Evolutionary conservation across 1,140 invertebrate species (phyloP), one percentile per base, ranked within the genome.

Genomic region (Bombus terrestris): DNA sequence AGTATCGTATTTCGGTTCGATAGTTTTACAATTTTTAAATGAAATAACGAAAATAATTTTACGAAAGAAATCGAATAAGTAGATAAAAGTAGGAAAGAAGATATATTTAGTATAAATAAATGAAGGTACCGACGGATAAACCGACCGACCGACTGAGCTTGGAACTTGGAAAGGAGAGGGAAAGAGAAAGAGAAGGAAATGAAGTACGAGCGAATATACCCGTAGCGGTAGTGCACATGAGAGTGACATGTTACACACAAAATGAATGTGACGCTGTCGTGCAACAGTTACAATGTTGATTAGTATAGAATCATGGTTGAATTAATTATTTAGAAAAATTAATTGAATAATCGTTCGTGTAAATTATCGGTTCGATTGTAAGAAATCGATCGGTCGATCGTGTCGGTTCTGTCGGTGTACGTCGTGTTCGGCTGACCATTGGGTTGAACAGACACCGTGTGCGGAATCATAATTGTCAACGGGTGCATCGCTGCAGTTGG

Each of bases 401-500:
- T 32, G 71, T 83, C 69, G n/a, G 47, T 87, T 57, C 37, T 81
- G 84, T 86, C 59, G 53, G 57, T 72, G 68, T 72, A 53, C 78
- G 22, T 73, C 8, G 80, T 59, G 62, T 62, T 76, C 25, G n/a
- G 72, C n/a, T 76, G 85, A 75, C 53, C 74, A 59, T 81, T 37
- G 73, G 53, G 37, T 87, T 43, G 77, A 68, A 62, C 73, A 37
- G 32, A 68, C 78, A 77, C 59, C 79, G 85, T 80, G 73, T 47
- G 68, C 8, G 69, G 59, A 64, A 80, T 80, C 59, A 62, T 82
- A 81, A 84, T 86, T 86, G 84, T 81, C 83, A 85, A 85, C 68
- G 53, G 47, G 66, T 77, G 87, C 79, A 73, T 64, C 83, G 87
- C 64, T 68, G 79, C 75, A 73, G 57, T 84, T 92, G 91, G 89